Base-by-base conservation (phyloP, 2,113 vertebrate species). In the Eira barbara region DNA sequence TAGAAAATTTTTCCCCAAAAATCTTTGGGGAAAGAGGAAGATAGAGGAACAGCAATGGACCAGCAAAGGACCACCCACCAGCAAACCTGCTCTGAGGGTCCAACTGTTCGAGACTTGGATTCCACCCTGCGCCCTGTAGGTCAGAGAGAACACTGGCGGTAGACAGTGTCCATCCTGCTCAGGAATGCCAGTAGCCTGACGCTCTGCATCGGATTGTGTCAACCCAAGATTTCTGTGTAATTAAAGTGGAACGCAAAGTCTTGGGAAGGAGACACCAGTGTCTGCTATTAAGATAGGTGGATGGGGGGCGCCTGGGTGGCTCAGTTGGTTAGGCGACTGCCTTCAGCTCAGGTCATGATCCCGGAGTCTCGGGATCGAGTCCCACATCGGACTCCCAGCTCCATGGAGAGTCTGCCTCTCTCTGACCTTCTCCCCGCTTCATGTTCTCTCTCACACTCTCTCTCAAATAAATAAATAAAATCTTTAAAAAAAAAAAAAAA, bases 1-100 rank as follows among this genome's bases (percentile, higher is more conserved):
- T 29, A 91, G 55, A 85, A 81, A 78, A 76, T n/a, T n/a, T n/a
- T n/a, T n/a, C n/a, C n/a, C n/a, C n/a, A 85, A 81, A 78, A 76
- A 88, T 73, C 63, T 92, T 91, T 9, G 42, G 4, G 29, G 6
- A 23, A 6, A 80, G 25, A 27, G 13, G n/a, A 63, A 97, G 10
- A 57, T 23, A 55, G 5, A 25, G 55, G 47, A 88, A 52, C n/a
- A 61, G 76, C 23, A 65, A 74, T 59, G 55, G 31, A 39, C 4
- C 57, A 52, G 21, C 57, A 20, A 76, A 81, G 42, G 6, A 42
- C 4, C 29, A 55, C 0, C 27, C 31, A 63, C 49, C 15, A 74
- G 20, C 2, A 2, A 84, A 31, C 11, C 71, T 47, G 15, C 45
- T 81, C 93, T 25, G 25, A 52, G 23, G 52, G 45, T n/a, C 21